Evolutionary conservation across 2,797 vertebrate species (phyloP).

Genomic region (Discoglossus pictus): DNA sequence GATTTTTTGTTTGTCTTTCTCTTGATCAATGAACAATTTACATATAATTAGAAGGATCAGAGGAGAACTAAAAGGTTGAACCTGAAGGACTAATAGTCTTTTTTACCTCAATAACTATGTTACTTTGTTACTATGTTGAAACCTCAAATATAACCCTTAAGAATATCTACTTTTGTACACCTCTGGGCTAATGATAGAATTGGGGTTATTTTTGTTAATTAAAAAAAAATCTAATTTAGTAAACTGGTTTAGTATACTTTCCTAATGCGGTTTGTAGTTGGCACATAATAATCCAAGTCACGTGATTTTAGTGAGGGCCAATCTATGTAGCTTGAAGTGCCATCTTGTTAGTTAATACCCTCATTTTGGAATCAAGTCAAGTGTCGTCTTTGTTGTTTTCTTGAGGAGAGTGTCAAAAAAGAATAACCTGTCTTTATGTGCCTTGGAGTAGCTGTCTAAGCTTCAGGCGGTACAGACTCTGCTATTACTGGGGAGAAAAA

Average conservation of each 20-base stretch:
- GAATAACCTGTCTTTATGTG: constrained; percentile 81
- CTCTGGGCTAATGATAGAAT: no score
- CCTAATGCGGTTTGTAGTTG: background rate
- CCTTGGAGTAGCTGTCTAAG: constrained; percentile 87
- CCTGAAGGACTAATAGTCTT: background rate
- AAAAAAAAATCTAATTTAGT: no score
- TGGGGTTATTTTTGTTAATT: no score
- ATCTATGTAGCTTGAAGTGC: constrained; percentile 72
- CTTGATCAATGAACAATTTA: no score
- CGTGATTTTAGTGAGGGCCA: constrained; percentile 75
- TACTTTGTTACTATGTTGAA: background rate
- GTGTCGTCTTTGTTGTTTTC: constrained; percentile 64
- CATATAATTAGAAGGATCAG: no score
- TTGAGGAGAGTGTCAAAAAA: constrained; percentile 71
- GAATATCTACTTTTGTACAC: background rate
- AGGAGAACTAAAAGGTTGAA: background rate
- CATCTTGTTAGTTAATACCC: constrained; percentile 77
- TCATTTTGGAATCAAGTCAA: constrained; percentile 79
- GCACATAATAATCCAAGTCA: constrained; percentile 71
- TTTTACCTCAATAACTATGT: background rate
- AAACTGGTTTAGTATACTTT: background rate
- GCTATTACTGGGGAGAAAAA: constrained; percentile 91
- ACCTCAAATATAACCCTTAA: background rate
- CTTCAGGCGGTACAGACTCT: constrained; percentile 89
- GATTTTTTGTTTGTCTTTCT: no score